Evolutionary conservation across 1,140 invertebrate species (phyloP), one percentile per base, ranked within the genome.

Genomic region (Sesamia nonagrioides): DNA sequence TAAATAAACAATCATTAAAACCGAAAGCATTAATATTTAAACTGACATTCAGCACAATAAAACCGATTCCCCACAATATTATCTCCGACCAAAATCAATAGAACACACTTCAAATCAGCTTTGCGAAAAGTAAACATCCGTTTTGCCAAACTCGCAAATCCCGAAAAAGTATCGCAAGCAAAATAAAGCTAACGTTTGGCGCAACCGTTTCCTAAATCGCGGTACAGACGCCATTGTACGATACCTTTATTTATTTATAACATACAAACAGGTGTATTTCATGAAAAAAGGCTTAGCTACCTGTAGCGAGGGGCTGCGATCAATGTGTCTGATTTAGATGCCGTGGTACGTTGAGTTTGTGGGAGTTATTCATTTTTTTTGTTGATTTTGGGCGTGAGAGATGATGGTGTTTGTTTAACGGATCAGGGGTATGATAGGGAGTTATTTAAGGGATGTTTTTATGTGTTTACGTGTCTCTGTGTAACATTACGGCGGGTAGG

Each of bases 271-370:
- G 81, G 84, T 86, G 84, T 80, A 78, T 48, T 56, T 81, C 45
- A 83, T 84, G 81, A 82, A 84, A 84, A 83, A 84, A 80, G 81
- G 83, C 61, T 84, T 76, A 79, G 58, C 27, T 78, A 37, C 50
- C 56, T 54, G 80, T 56, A 18, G 69, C 45, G 54, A 37, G 56
- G 42, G 18, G 52, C 27, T 58, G 9, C 52, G 58, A 75, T 75
- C 73, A 75, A 75, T 61, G 73, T 48, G 7, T 2, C 18, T 61
- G 73, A 73, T 73, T 73, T 73, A 73, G 71, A 45, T 45, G 52
- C 71, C 15, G 9, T 48, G n/a, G 18, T 48, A 3, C 3, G 50
- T 6, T 58, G 33, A n/a, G 27, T 48, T 15, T 68, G 2, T 1
- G 21, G 27, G 27, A 27, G 13, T 42, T 50, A 18, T 48, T 45